phyloP scores from a whole-genome alignment of 1,140 invertebrate species.

The Drosophila serrata region DNA sequence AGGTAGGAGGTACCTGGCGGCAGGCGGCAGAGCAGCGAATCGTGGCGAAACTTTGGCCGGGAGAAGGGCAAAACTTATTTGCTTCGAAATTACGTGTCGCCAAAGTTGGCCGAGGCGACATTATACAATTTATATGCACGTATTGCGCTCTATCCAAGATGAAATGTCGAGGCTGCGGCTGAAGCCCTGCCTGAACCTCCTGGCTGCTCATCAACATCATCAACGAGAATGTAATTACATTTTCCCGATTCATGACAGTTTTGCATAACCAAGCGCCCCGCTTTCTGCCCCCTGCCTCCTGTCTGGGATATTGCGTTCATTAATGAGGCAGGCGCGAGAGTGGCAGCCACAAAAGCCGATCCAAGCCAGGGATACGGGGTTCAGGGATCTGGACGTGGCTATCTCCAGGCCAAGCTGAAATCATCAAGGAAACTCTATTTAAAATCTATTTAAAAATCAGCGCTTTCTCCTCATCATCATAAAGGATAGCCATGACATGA shows the following conservation, averaged over 20 bases:
- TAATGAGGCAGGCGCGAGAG: conserved; percentile 65
- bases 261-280: conserved; percentile 64
- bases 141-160: conserved; percentile 69
- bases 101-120: conserved; percentile 62
- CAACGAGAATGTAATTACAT: conserved; percentile 81
- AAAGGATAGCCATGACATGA: conserved; percentile 5
- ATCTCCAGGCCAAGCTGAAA: conserved; percentile 10
- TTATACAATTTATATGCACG: conserved; percentile 80
- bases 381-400: conserved; percentile 35
- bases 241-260: conserved; percentile 79
- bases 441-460: conserved; percentile 31
- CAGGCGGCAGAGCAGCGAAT: conserved; percentile 18
- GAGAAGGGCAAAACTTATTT: conserved; percentile 66
- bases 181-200: conserved; percentile 9
- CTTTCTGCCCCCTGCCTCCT: conserved; percentile 18
- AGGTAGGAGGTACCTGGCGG: background rate
- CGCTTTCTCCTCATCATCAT: background rate
- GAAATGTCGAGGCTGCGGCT: conserved; percentile 55
- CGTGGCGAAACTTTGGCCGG: conserved; percentile 48
- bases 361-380: conserved; percentile 23
- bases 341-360: conserved; percentile 52
- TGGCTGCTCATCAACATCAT: conserved; percentile 63
- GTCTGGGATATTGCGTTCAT: conserved; percentile 68
- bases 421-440: conserved; percentile 37
- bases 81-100: conserved; percentile 75